Base-by-base conservation (phyloP, 1,140 invertebrate species). In the Cyclargus thomasi region DNA sequence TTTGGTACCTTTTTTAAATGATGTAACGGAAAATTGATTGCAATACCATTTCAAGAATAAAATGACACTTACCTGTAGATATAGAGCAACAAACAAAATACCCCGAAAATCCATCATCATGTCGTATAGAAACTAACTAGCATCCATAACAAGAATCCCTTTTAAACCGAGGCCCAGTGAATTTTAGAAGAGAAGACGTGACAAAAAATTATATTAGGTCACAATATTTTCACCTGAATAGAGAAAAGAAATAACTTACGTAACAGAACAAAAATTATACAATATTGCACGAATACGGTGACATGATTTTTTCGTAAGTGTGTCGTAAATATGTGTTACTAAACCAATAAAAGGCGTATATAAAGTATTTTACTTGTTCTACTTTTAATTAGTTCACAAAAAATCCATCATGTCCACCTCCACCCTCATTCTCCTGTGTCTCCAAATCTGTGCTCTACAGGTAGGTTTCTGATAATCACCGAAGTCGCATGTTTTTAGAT, bases 391-490 rank as follows among this genome's bases (percentile, higher is more conserved):
- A 59, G 17, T 59, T 20, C 11, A 35, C 62, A 71, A 67, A 67
- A 79, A 64, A 47, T 2, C 2, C 39, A 47, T 47, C 70, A 81
- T 83, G 81, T 77, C 75, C 57, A 55, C 74, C 36, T 76, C 77
- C 67, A 57, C 72, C 63, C 72, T 83, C 21, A 53, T 83, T 23
- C 55, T 80, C 17, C 63, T 83, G 47, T 81, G 77, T 71, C 64
- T 74, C 62, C 76, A 81, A 71, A 78, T 75, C 75, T 78, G 70
- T 66, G 73, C 77, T 66, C 53, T 77, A 36, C 80, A 82, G 75
- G 80, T 82, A 59, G 8, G 55, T 59, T 17, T 17, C n/a, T 53
- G 47, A 16, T 53, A 3, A n/a, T 55, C 53, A 4, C 29, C 29
- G 29, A 4, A 7, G 29, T 29, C 29, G 29, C 5, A 29, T 29